Evolutionary conservation across 1,140 invertebrate species (phyloP).

Genomic region (Drosophila punjabiensis): DNA sequence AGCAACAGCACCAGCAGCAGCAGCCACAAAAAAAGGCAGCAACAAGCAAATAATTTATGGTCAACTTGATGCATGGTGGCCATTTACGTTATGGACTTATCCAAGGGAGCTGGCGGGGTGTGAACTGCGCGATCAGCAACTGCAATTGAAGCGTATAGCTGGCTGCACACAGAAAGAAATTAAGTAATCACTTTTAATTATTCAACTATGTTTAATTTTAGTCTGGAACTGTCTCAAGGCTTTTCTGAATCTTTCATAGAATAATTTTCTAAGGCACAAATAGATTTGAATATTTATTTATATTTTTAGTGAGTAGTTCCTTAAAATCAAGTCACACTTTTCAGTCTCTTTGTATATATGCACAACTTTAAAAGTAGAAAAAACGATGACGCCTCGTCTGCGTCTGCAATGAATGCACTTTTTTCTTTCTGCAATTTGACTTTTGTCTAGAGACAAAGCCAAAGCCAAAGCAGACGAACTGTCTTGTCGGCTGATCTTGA

Average conservation of each 20-base stretch:
- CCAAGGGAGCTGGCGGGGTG: slow-evolving; percentile 44
- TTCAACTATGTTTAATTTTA: not conserved
- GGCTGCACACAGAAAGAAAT: slow-evolving; percentile 1
- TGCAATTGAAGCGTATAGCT: slow-evolving; percentile 39
- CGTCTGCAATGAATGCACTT: slow-evolving; percentile 74
- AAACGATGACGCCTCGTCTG: slow-evolving; percentile 75
- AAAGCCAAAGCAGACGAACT: slow-evolving; percentile 63
- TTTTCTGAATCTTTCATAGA: not conserved
- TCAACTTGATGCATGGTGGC: slow-evolving; percentile 79
- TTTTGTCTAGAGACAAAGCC: slow-evolving; percentile 29
- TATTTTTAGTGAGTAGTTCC: not conserved
- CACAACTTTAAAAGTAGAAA: slow-evolving; percentile 21
- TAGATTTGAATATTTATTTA: not conserved
- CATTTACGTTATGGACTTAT: slow-evolving; percentile 69
- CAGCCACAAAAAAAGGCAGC: slow-evolving; percentile 44
- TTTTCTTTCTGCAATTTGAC: slow-evolving; percentile 41
- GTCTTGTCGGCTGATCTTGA: slow-evolving; percentile 44
- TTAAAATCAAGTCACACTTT: not conserved
- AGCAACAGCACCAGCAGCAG: slow-evolving; percentile 20
- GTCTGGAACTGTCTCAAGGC: not conserved
- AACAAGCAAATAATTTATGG: slow-evolving; percentile 82
- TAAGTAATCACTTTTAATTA: not conserved
- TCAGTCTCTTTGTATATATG: not conserved
- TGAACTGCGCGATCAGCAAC: slow-evolving; percentile 74
- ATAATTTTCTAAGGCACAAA: not conserved